Evolutionary conservation across 2,888 invertebrate genomes (phyloP), one percentile per base, ranked within the genome.

Genomic region (Thymelicus lineola): DNA sequence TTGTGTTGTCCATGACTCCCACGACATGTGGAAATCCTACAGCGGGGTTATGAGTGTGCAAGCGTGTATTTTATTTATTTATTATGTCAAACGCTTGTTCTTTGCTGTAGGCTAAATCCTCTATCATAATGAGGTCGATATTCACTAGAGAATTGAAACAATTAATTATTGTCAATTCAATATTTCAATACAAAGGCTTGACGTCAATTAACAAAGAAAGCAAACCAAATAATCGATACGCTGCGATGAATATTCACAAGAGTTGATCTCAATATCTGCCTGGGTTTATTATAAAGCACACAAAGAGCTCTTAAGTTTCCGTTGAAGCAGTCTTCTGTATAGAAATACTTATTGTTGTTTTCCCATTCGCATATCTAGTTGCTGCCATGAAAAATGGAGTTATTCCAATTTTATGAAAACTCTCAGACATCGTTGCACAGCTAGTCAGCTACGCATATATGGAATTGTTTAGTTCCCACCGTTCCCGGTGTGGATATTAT

Each of bases 321-420:
- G 46, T 42, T 55, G 61, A 46, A 55, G 36, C 62, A 28, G n/a
- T 73, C 78, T 76, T 53, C 20, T 20, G 17, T 53, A 20, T 53
- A 10, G 20, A n/a, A 6, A 17, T 50, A 15, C 6, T 50, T 53
- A 53, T 53, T 53, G 53, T 53, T 10, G 20, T 53, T 53, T 50
- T 53, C 20, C 53, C 53, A 53, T 50, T 50, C 48, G 17, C 7
- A 50, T 53, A 53, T 53, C 53, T 53, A 53, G 53, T 53, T 50
- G 1, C 15, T 50, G 10, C 17, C 10, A 3, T 53, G 53, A 53
- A 53, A 53, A 53, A 53, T 53, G 20, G 12, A 53, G 9, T 20
- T 53, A 50, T 50, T 50, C n/a, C 48, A 50, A 48, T 50, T 50
- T 50, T 50, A 45, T 45, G 15, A 50, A 50, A 50, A 7, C 48